Base-by-base conservation (phyloP, 2,888 invertebrate genomes). In the Lasioglossum malachurum region DNA sequence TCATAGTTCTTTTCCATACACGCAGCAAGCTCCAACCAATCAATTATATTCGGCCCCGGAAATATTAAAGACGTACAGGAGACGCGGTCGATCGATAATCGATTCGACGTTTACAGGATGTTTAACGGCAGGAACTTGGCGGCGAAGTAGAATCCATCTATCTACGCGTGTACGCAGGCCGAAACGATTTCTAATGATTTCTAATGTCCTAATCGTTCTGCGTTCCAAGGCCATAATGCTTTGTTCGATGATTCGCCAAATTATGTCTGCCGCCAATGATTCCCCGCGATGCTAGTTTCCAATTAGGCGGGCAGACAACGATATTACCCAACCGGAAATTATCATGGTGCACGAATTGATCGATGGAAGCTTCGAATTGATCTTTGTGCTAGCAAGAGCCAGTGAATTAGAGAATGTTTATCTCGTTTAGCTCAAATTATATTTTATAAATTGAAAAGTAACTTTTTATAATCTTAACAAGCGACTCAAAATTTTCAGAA, bases 111-210 rank as follows among this genome's bases (percentile, higher is more conserved):
- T 73, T 53, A 35, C 44, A 19, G 41, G 1, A 23, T 27, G 19
- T 38, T 5, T 27, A 7, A 16, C 8, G 38, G 69, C 46, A 2
- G 69, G 80, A 83, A 75, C 49, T 12, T 44, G 53, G 1, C 7
- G 5, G 23, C 57, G 23, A n/a, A 14, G 49, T 35, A 75, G 53
- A 76, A 60, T 67, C 31, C 38, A 38, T 80, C 27, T 46, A 8
- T 44, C 80, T n/a, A 44, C 46, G 31, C 16, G 27, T 31, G 27
- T n/a, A 23, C 23, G 38, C 7, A 8, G 38, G 16, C 80, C 75
- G 53, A 41, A 73, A 78, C 60, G 81, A 86, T 79, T n/a, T n/a
- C n/a, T n/a, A n/a, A n/a, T 74, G 78, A 86, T 76, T 79, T 79
- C 73, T 69, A 82, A 78, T 77, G 76, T 19, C 14, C 19, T 4